phyloP scores from a whole-genome alignment of 23 tunicate genomes.

The Ascidia mentula region DNA sequence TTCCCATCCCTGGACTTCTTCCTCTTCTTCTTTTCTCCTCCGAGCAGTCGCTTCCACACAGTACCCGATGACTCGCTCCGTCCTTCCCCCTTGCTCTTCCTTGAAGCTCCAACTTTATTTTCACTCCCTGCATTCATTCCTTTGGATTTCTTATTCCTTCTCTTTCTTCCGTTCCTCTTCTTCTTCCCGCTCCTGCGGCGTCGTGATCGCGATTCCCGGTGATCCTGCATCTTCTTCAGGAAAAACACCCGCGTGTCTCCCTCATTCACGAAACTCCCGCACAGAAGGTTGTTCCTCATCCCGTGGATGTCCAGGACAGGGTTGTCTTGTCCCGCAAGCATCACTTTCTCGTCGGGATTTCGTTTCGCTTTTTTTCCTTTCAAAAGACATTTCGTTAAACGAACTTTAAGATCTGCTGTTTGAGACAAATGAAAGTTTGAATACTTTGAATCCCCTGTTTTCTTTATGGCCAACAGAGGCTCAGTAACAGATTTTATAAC shows the following conservation, averaged over 20 bases:
- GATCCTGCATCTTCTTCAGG: constrained; percentile 59
- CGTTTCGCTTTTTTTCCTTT: background rate
- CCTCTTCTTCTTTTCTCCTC: background rate
- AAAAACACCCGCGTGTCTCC: constrained; percentile 85
- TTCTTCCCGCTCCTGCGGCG: background rate
- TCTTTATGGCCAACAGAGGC: too few relatives aligned
- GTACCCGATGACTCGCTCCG: background rate
- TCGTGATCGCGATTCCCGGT: background rate
- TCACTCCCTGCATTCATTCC: background rate
- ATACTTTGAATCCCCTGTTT: too few relatives aligned
- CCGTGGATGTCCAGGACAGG: constrained; percentile 58
- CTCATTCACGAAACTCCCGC: constrained; percentile 52
- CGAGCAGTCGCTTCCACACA: constrained; percentile 5
- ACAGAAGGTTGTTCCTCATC: constrained; percentile 54
- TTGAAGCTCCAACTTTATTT: background rate
- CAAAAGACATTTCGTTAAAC: too few relatives aligned
- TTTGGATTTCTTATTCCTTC: background rate
- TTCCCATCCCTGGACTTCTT: background rate
- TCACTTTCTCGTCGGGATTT: background rate
- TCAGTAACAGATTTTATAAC: too few relatives aligned
- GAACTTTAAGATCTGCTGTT: too few relatives aligned
- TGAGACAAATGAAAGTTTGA: too few relatives aligned
- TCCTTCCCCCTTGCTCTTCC: background rate
- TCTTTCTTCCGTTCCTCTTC: constrained; percentile 21
- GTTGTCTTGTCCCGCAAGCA: background rate